Conservation (phyloP, 2,113 vertebrate species). For the Ovibos moschatus region DNA sequence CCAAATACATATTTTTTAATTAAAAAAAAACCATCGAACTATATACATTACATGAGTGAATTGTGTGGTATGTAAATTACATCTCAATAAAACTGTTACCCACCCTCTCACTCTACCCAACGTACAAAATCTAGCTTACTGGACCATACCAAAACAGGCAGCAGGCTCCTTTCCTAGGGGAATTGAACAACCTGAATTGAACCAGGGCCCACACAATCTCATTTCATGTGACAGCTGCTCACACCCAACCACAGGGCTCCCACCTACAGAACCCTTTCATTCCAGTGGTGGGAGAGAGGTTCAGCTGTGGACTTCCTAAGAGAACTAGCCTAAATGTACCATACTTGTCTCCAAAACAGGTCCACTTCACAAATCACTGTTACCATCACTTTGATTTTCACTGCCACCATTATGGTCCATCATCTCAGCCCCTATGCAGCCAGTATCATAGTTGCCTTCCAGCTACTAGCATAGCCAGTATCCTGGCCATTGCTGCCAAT, state of each 20-base stretch:
- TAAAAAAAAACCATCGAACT: neutral
- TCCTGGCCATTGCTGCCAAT: neutral
- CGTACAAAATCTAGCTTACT: neutral
- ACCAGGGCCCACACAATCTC: neutral
- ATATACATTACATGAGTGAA: neutral
- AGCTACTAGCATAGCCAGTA: neutral
- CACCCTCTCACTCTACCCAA: neutral
- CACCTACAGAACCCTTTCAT: neutral
- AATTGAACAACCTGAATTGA: neutral
- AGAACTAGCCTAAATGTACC: neutral
- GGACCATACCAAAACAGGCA: neutral
- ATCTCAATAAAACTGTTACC: neutral
- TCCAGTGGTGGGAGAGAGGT: neutral
- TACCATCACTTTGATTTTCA: neutral
- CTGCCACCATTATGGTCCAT: neutral
- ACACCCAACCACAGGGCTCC: neutral
- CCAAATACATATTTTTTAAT: neutral
- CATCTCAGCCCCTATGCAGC: neutral
- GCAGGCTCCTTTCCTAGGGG: neutral
- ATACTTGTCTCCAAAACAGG: neutral
- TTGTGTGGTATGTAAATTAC: neutral
- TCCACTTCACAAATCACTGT: neutral
- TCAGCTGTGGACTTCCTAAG: neutral
- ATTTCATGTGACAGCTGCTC: neutral
- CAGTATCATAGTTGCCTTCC: neutral